phyloP scores from a whole-genome alignment of 2,113 vertebrate genomes.

The Suncus etruscus region DNA sequence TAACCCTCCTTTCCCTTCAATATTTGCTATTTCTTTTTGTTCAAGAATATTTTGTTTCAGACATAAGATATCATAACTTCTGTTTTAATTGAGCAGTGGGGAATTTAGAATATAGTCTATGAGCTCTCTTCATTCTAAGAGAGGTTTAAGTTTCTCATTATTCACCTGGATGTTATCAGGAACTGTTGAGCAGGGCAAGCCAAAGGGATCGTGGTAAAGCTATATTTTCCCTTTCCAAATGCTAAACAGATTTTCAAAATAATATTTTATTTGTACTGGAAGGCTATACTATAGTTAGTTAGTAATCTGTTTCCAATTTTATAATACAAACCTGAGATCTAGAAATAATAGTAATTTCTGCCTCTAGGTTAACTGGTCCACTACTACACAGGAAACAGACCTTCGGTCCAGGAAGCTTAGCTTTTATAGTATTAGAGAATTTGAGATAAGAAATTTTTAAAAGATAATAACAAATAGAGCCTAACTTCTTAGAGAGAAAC shows the following conservation, averaged over 20 bases:
- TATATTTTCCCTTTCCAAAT: background rate
- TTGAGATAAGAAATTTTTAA: background rate
- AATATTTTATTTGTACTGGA: background rate
- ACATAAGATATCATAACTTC: background rate
- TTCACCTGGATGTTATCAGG: background rate
- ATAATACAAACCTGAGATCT: background rate
- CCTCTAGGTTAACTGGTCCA: background rate
- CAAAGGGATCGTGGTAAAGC: background rate
- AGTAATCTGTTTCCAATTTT: slow-evolving; percentile 4
- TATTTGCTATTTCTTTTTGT: background rate
- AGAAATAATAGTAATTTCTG: slow-evolving; percentile 16
- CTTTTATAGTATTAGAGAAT: background rate
- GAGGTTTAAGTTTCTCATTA: background rate
- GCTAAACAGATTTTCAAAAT: slow-evolving; percentile 5
- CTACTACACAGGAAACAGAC: background rate
- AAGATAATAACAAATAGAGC: too few relatives aligned
- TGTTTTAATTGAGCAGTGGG: background rate
- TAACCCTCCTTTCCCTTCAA: background rate
- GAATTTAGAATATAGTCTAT: background rate
- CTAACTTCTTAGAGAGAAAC: too few relatives aligned
- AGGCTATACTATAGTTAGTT: slow-evolving; percentile 7
- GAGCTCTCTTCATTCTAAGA: background rate
- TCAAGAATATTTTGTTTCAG: background rate
- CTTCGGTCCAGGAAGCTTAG: background rate
- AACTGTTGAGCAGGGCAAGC: too few relatives aligned